These are phyloP conservation scores for Leptinotarsa texana DNA, from an alignment of 1,140 invertebrate species.

Conservation along the genomic window DNA sequence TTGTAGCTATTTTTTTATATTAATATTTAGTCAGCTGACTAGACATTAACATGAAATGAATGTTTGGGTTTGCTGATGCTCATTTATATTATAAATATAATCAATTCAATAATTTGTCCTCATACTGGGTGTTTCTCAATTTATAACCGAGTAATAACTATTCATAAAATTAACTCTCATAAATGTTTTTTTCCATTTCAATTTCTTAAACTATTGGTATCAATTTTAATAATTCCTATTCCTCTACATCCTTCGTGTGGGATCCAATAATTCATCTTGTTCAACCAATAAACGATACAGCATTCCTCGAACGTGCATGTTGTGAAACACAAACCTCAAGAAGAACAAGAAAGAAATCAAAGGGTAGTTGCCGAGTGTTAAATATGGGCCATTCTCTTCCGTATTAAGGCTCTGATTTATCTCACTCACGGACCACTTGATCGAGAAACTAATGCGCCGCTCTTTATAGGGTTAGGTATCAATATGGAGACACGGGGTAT, in stretches of 20 bases:
- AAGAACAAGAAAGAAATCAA: slow-evolving; percentile 19
- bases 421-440: slow-evolving; percentile 22
- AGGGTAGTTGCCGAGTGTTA: slow-evolving; percentile 25
- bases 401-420: slow-evolving; percentile 24
- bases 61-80: too few relatives aligned
- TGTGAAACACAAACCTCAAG: slow-evolving; percentile 18
- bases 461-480: slow-evolving; percentile 26
- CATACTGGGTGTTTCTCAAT: too few relatives aligned
- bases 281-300: slow-evolving; percentile 23
- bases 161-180: too few relatives aligned
- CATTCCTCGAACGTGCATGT: slow-evolving; percentile 12
- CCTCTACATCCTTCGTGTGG: slow-evolving; percentile 5
- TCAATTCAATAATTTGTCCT: too few relatives aligned
- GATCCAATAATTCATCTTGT: slow-evolving; percentile 20
- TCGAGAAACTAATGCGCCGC: slow-evolving; percentile 22
- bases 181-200: too few relatives aligned
- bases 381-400: slow-evolving; percentile 24
- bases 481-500: slow-evolving; percentile 12
- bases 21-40: too few relatives aligned
- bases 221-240: not conserved
- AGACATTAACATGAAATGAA: too few relatives aligned
- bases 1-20: too few relatives aligned
- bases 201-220: too few relatives aligned
- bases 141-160: too few relatives aligned
- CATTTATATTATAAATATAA: too few relatives aligned